Conservation (phyloP, 2,113 vertebrate genomes). For the Trochalopteron elliotii region DNA sequence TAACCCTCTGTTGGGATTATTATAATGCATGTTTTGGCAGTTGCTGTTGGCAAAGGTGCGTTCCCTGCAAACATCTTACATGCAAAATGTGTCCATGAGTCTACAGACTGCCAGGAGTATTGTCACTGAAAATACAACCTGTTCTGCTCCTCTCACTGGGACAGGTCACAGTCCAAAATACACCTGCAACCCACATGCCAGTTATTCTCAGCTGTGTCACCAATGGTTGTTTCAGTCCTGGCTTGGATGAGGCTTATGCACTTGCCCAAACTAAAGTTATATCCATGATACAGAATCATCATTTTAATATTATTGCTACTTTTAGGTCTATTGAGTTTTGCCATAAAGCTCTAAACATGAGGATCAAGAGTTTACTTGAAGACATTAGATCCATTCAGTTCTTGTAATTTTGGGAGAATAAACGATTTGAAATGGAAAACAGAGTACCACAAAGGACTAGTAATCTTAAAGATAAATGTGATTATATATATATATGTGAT, state of each 20-base stretch:
- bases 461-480: not conserved
- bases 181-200: not conserved
- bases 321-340: not conserved
- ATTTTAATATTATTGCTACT: not conserved
- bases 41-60: not conserved
- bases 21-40: not conserved
- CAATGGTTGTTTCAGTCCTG: rapidly evolving
- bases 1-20: not conserved
- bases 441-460: not conserved
- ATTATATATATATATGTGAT: not conserved
- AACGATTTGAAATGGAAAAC: not conserved
- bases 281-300: not conserved
- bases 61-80: not conserved
- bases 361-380: not conserved
- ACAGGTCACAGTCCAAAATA: not conserved
- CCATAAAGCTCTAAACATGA: not conserved
- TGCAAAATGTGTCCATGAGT: not conserved
- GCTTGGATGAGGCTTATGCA: not conserved
- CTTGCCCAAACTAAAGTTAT: not conserved
- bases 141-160: not conserved
- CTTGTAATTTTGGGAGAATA: not conserved
- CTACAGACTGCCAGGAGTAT: not conserved
- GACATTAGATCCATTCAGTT: not conserved
- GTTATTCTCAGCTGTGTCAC: not conserved
- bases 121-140: not conserved